Base-by-base conservation (phyloP, 2,113 vertebrate species). In the Thinocorus orbignyianus region DNA sequence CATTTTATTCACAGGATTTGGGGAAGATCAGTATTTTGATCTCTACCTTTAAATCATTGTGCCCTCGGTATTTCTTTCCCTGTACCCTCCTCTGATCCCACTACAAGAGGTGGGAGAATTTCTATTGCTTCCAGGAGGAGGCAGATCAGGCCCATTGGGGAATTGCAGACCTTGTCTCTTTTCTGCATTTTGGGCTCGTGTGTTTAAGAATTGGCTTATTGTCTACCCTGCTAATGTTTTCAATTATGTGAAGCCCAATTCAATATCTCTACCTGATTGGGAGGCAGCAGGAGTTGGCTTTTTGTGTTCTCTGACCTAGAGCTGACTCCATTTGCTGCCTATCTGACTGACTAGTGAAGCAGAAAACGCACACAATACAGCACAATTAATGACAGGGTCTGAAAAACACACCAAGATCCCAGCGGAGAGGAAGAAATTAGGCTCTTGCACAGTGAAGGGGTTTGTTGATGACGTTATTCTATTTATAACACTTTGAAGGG, bases 311-410 rank as follows among this genome's bases (percentile, higher is more conserved):
- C 44, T 97, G 98, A 98, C 98, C 98, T 96, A 81, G 80, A 96
- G 96, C 92, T 95, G 92, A 93, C 94, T 93, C 96, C 96, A 97
- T 97, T 97, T 97, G 96, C 97, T 97, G 95, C 94, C 96, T 97
- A 89, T 98, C 96, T 97, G 96, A 97, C 96, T 96, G 96, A 80
- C 97, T 98, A 97, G 98, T 96, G 95, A 98, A 97, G 98, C 98
- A 98, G 98, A 99, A 99, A 99, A 99, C 97, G 97, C 97, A 98
- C 98, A 98, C 98, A 98, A 98, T 98, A 96, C 98, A 97, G 97
- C 97, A 98, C 98, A 98, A 97, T 98, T 98, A 98, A 98, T 97
- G 98, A 96, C 96, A 95, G 94, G 93, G 97, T 90, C 97, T 97
- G 98, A 98, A 98, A 98, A 98, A 94, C 97, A 98, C 96, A 92